A percentile compares a stretch with the other conserved stretches of the same genome.
Evolutionary conservation across 2,888 invertebrate genomes (phyloP).

Genomic region (Ochropleura plecta): DNA sequence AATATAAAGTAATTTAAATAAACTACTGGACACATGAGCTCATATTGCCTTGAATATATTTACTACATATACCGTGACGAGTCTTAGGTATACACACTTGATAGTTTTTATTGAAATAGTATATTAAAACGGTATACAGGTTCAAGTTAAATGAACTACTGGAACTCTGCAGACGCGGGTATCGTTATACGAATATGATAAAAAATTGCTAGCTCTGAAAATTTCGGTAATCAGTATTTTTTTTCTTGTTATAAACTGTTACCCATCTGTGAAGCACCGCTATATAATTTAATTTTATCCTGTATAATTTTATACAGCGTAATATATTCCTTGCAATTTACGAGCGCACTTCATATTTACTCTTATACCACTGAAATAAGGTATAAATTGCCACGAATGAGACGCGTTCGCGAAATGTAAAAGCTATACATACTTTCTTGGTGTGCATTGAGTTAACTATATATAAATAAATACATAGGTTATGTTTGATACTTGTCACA

Average conservation of each 20-base stretch:
- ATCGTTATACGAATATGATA: too few relatives aligned
- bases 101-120: slow-evolving; percentile 50
- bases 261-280: not conserved
- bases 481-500: slow-evolving; percentile 64
- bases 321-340: slow-evolving; percentile 10
- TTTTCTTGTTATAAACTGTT: not conserved
- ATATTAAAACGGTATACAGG: slow-evolving; percentile 21
- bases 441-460: slow-evolving; percentile 44
- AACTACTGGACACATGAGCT: slow-evolving; percentile 39
- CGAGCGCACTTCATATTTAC: not conserved
- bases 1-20: slow-evolving; percentile 58
- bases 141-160: not conserved
- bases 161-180: too few relatives aligned
- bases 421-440: slow-evolving; percentile 15
- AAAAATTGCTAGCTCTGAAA: not conserved
- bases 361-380: not conserved
- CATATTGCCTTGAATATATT: slow-evolving; percentile 59
- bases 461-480: slow-evolving; percentile 16
- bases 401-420: slow-evolving; percentile 12
- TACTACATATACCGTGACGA: slow-evolving; percentile 46
- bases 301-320: slow-evolving; percentile 52
- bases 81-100: slow-evolving; percentile 39
- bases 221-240: not conserved
- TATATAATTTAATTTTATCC: slow-evolving; percentile 1
- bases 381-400: not conserved